These are phyloP conservation scores for Bambusicola thoracicus DNA, from an alignment of 2,113 vertebrate species.

Conservation along the genomic window DNA sequence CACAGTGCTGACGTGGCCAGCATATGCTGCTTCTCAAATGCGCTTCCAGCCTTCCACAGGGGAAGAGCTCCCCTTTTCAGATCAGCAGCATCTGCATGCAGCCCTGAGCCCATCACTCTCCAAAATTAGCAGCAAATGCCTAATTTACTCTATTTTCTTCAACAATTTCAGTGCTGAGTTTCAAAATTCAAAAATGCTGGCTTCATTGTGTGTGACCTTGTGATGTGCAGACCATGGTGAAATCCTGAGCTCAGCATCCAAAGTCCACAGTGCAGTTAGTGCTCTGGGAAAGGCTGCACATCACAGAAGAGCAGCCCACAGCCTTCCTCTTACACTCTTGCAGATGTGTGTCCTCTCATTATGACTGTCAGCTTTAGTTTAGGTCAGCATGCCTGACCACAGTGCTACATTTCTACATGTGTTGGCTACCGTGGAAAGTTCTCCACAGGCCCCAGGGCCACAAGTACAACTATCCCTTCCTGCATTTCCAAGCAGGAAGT, in stretches of 20 bases:
- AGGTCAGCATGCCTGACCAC: not conserved
- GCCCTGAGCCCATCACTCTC: not conserved
- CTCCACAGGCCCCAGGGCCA: fast-evolving
- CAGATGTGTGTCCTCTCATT: not conserved
- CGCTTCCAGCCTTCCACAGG: not conserved
- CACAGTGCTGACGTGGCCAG: not conserved
- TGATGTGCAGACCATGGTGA: fast-evolving
- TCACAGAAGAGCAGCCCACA: not conserved
- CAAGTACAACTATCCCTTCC: not conserved
- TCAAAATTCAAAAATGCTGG: not conserved
- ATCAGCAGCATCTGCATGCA: fast-evolving
- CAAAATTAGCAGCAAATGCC: not conserved
- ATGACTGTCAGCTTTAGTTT: not conserved
- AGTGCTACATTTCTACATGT: not conserved
- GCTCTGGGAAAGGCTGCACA: fast-evolving
- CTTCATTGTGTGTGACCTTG: not conserved
- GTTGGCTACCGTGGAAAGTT: not conserved
- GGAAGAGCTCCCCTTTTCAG: not conserved
- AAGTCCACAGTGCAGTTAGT: not conserved
- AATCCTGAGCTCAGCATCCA: not conserved
- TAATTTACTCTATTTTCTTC: not conserved
- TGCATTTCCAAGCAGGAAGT: not conserved
- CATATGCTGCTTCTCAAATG: not conserved
- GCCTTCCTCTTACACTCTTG: fast-evolving
- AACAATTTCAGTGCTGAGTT: fast-evolving